Percentiles rank a stretch among this genome's conserved stretches.
phyloP scores from a whole-genome alignment of 1,140 invertebrate genomes.

The Lepidurus packardi region DNA sequence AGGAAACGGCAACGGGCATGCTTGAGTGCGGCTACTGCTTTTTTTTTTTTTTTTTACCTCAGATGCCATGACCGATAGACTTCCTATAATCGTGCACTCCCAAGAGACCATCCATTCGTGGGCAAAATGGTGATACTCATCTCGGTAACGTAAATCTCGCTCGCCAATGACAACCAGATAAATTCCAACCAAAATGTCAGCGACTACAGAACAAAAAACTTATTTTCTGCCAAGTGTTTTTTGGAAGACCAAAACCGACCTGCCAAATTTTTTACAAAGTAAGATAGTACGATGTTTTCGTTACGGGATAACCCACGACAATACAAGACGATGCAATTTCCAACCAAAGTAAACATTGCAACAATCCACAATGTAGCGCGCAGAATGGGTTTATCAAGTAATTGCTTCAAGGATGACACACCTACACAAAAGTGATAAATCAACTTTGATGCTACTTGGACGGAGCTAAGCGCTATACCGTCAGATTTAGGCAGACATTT shows the following conservation, averaged over 20 bases:
- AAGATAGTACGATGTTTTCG: constrained; percentile 46
- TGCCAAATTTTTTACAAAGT: constrained; percentile 65
- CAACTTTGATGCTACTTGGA: neutral
- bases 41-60: too few species aligned
- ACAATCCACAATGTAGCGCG: constrained; percentile 66
- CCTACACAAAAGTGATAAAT: constrained; percentile 42
- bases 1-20: neutral
- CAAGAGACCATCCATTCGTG: constrained; percentile 63
- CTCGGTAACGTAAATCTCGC: constrained; percentile 58
- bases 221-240: neutral
- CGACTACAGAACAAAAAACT: constrained; percentile 46
- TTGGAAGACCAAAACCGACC: constrained; percentile 43
- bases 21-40: neutral
- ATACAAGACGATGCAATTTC: constrained; percentile 63
- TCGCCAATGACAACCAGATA: constrained; percentile 65
- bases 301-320: constrained; percentile 47
- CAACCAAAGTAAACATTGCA: constrained; percentile 57
- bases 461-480: constrained; percentile 46
- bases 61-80: constrained; percentile 61
- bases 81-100: constrained; percentile 57
- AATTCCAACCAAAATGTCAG: constrained; percentile 72
- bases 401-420: constrained; percentile 59
- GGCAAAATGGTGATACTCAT: constrained; percentile 57
- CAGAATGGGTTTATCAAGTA: constrained; percentile 58
- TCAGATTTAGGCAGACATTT: constrained; percentile 61